Evolutionary conservation across 2,888 invertebrate species (phyloP), one percentile per base, ranked within the genome.

Genomic region (Galeruca laticollis): DNA sequence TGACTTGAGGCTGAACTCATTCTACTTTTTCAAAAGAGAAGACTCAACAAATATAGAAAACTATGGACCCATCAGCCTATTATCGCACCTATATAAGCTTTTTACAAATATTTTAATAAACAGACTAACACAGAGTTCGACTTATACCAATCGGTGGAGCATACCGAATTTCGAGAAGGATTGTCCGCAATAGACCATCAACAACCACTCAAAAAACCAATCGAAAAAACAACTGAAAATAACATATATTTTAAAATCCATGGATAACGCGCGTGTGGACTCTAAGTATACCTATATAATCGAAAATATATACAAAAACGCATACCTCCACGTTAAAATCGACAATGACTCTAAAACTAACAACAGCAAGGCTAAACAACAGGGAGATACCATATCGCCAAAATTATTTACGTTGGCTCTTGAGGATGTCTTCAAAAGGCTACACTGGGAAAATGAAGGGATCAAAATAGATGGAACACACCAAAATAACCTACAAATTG

Each of bases 51-150:
- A n/a, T n/a, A n/a, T n/a, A n/a, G 57, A 59, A 33, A 59, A 59
- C 59, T 5, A 59, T 21, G 26, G 59, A 59, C 59, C 59, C 31
- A n/a, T n/a, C n/a, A n/a, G n/a, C n/a, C n/a, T n/a, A n/a, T n/a
- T n/a, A n/a, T n/a, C n/a, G n/a, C n/a, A 21, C 18, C 18, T 60
- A 10, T 60, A 37, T 31, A 40, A 35, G 31, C 37, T 60, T n/a
- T 37, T 60, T 37, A 40, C 43, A 31, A 60, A 15, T 9, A 60
- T 60, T 9, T 21, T 60, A 60, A 31, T 11, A 60, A 31, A 60
- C 60, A 35, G 37, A 40, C 18, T 60, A 60, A 37, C 40, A 60
- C 37, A 40, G 35, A 60, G 31, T n/a, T 60, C 31, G 60, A 60
- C 40, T 37, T 60, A 18, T 21, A 60, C 18, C 35, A 60, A 40